Evolutionary conservation across 2,113 vertebrate genomes (phyloP).

Genomic region (Micromys minutus): DNA sequence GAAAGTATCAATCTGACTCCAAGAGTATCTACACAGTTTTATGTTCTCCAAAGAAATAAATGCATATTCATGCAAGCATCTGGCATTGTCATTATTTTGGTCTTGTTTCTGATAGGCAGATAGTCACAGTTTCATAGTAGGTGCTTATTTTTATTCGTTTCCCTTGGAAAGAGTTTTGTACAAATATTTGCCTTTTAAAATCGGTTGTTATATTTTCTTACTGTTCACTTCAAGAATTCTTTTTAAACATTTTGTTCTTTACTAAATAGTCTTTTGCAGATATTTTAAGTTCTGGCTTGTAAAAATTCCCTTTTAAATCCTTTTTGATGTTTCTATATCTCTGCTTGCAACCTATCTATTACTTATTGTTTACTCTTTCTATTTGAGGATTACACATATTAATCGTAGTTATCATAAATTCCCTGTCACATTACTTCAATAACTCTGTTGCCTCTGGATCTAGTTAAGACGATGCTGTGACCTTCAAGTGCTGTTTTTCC

Average conservation of each 20-base stretch:
- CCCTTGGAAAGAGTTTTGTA: not conserved
- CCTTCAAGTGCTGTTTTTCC: not conserved
- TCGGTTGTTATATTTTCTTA: not conserved
- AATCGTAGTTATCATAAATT: not conserved
- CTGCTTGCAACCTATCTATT: not conserved
- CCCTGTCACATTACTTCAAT: not conserved
- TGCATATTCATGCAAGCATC: not conserved
- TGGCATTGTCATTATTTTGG: not conserved
- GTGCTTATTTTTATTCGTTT: not conserved
- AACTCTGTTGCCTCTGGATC: not conserved
- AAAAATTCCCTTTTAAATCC: not conserved
- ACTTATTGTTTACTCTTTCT: not conserved
- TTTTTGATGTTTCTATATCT: not conserved
- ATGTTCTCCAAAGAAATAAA: not conserved
- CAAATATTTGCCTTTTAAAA: not conserved
- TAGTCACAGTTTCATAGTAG: not conserved
- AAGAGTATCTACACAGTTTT: not conserved
- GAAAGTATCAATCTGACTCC: not conserved
- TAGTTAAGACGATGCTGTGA: not conserved
- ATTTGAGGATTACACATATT: not conserved
- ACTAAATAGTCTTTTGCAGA: not conserved
- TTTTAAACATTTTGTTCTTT: not conserved
- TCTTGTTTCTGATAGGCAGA: not conserved
- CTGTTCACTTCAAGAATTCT: not conserved
- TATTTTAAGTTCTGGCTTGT: not conserved